Percentiles rank a stretch among this genome's conserved stretches.
Evolutionary conservation across 2,113 vertebrate genomes (phyloP).

Genomic region (Corythaeola cristata): DNA sequence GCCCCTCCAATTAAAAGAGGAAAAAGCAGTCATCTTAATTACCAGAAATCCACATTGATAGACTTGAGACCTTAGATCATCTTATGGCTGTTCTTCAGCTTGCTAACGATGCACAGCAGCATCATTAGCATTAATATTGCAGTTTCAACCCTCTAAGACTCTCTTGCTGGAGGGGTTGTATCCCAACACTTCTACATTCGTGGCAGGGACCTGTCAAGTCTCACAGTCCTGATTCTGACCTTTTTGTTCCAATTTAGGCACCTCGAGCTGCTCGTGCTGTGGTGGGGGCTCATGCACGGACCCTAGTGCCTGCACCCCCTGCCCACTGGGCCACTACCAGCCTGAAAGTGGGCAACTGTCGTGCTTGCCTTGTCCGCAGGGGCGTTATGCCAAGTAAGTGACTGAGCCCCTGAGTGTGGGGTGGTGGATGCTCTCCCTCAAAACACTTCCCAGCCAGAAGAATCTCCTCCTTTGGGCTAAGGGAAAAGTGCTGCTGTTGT

Average conservation of each 20-base stretch:
- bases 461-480: not conserved
- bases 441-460: rapidly evolving
- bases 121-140: not conserved
- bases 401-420: not conserved
- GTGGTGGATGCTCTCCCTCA: not conserved
- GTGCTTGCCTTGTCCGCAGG: slow-evolving; percentile 80
- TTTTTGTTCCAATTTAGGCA: slow-evolving; percentile 59
- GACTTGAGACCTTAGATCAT: not conserved
- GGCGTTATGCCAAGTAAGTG: slow-evolving; percentile 81
- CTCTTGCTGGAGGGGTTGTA: not conserved
- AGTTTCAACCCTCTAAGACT: not conserved
- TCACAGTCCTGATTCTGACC: not conserved
- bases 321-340: slow-evolving; percentile 80
- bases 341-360: slow-evolving; percentile 71
- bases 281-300: slow-evolving; percentile 71
- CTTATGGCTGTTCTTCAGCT: not conserved
- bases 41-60: not conserved
- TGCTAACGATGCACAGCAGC: not conserved
- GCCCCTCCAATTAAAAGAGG: not conserved
- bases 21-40: not conserved
- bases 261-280: slow-evolving; percentile 81
- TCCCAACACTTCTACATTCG: not conserved
- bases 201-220: not conserved
- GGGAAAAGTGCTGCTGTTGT: not conserved
- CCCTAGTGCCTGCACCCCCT: slow-evolving; percentile 74